Conservation (phyloP, 2,113 vertebrate species). For the Clupea harengus region DNA sequence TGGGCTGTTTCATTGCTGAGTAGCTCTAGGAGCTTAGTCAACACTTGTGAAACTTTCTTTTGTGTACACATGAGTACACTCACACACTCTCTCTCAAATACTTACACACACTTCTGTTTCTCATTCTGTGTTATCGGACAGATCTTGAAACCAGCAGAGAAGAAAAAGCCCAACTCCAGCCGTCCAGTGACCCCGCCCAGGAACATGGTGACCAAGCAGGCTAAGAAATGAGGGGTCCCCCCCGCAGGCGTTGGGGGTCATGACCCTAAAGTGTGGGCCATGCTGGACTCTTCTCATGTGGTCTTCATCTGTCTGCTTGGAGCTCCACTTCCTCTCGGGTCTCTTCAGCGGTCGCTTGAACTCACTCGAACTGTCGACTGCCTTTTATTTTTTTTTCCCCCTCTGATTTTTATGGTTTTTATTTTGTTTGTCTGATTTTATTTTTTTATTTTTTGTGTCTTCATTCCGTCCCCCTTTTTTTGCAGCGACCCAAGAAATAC, state of each 20-base stretch:
- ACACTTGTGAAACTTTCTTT: background rate
- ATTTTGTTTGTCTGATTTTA: background rate
- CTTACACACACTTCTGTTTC: background rate
- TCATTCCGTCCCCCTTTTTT: background rate
- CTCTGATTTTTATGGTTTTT: background rate
- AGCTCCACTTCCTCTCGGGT: background rate
- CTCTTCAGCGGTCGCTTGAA: constrained; percentile 22
- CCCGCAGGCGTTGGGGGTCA: background rate
- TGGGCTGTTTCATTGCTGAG: no score
- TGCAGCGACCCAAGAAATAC: background rate
- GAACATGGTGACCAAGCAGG: constrained; percentile 97
- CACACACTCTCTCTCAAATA: background rate
- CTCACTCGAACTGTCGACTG: constrained; percentile 18
- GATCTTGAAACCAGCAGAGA: constrained; percentile 99
- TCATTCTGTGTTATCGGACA: constrained; percentile 49
- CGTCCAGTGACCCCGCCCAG: constrained; percentile 94
- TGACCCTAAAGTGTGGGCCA: background rate
- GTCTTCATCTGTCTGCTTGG: constrained; percentile 19
- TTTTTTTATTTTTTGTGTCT: background rate
- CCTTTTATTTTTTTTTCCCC: background rate
- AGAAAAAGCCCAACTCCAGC: constrained; percentile 96
- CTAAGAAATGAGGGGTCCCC: constrained; percentile 85
- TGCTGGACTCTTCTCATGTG: constrained; percentile 27
- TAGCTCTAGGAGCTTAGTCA: background rate
- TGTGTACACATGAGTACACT: background rate